phyloP scores from a whole-genome alignment of 2,113 vertebrate species.

The Sorex araneus region DNA sequence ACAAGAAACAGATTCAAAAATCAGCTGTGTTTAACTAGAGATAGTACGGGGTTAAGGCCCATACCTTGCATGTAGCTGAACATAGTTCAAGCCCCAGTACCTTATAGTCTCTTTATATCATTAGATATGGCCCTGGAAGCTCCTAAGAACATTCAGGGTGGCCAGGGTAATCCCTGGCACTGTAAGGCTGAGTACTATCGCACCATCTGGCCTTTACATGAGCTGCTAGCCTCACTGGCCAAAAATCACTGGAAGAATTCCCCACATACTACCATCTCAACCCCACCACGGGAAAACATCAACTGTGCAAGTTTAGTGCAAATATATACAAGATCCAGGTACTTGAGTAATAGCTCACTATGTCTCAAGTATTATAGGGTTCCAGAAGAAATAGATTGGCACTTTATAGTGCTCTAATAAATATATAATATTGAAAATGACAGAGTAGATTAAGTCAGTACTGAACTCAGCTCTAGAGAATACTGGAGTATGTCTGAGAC shows the following conservation, averaged over 20 bases:
- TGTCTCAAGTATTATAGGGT: conserved; percentile 23
- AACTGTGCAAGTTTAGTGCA: neutral
- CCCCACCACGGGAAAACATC: neutral
- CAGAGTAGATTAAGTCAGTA: neutral
- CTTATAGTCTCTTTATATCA: too few species aligned
- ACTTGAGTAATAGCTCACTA: conserved; percentile 47
- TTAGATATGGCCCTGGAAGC: too few species aligned
- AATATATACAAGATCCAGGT: conserved; percentile 1
- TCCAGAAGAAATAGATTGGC: neutral
- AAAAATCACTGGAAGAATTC: too few species aligned
- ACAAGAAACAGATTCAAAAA: conserved; percentile 20
- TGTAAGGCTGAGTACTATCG: too few species aligned
- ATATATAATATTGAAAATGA: neutral
- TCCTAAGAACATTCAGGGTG: too few species aligned
- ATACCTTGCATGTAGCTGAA: too few species aligned
- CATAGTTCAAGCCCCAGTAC: too few species aligned
- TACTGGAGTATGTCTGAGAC: neutral
- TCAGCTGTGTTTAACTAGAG: neutral
- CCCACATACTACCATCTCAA: too few species aligned
- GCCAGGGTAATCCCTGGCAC: too few species aligned
- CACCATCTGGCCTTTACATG: too few species aligned
- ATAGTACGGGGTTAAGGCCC: too few species aligned
- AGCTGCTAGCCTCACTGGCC: too few species aligned
- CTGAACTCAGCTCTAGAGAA: neutral
- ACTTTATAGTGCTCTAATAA: conserved; percentile 20